Conservation (phyloP, 1,140 invertebrate genomes). For the Gonatopus flavifemur region DNA sequence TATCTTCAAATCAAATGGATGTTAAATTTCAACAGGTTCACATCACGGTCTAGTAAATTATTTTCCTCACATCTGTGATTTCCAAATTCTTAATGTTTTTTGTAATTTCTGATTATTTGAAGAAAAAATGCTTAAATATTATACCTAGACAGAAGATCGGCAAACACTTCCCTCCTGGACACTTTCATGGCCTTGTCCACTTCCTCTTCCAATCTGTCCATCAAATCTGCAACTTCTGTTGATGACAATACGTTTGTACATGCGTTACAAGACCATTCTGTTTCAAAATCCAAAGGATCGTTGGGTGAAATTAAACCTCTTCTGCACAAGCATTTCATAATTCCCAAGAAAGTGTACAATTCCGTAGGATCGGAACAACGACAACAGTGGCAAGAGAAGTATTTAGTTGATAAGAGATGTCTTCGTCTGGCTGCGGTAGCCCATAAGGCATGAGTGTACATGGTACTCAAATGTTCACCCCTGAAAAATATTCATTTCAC, state of each 20-base stretch:
- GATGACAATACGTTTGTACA: slow-evolving; percentile 65
- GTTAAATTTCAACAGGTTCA: no score
- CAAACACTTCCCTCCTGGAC: slow-evolving; percentile 32
- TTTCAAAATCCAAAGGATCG: slow-evolving; percentile 67
- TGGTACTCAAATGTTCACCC: slow-evolving; percentile 74
- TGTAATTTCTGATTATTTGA: background rate
- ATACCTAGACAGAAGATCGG: slow-evolving; percentile 47
- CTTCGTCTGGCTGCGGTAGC: slow-evolving; percentile 75
- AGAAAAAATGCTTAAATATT: background rate
- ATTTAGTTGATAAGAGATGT: slow-evolving; percentile 79
- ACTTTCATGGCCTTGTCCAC: slow-evolving; percentile 65
- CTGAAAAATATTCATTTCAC: slow-evolving; percentile 51
- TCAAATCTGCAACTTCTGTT: slow-evolving; percentile 63
- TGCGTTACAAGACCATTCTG: slow-evolving; percentile 73
- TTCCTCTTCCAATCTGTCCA: slow-evolving; percentile 72
- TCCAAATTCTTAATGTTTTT: background rate
- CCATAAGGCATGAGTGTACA: slow-evolving; percentile 85
- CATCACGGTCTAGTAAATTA: no score
- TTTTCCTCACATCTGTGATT: no score
- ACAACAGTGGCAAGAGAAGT: slow-evolving; percentile 74
- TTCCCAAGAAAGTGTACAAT: slow-evolving; percentile 73
- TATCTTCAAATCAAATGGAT: no score
- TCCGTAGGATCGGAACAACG: slow-evolving; percentile 80
- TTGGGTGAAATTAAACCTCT: slow-evolving; percentile 67
- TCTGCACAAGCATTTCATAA: slow-evolving; percentile 69